A percentile compares a stretch with the other conserved stretches of the same genome.
phyloP scores from a whole-genome alignment of 2,888 invertebrate species.

The Plutella xylostella region DNA sequence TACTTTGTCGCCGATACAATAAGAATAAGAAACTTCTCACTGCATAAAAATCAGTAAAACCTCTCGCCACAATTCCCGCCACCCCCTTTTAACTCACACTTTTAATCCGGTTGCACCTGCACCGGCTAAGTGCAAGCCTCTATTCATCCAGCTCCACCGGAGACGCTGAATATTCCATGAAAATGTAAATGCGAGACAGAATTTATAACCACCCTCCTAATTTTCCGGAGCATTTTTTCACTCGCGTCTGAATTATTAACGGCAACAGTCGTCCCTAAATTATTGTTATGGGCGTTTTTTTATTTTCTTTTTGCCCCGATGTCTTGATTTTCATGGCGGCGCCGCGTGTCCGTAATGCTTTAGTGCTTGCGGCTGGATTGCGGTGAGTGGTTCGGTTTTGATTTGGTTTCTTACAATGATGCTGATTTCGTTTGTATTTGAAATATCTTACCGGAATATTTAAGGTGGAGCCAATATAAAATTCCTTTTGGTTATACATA shows the following conservation, averaged over 20 bases:
- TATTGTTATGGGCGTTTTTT: conserved; percentile 41
- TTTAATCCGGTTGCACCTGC: conserved; percentile 11
- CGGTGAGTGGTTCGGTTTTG: conserved; percentile 3
- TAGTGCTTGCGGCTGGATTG: conserved; percentile 2
- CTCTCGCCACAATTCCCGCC: not conserved
- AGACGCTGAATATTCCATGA: conserved; percentile 41
- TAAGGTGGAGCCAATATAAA: too few species aligned
- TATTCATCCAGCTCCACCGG: conserved; percentile 5
- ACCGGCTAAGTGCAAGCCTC: conserved; percentile 12
- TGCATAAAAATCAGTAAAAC: too few species aligned
- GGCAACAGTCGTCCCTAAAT: conserved; percentile 37
- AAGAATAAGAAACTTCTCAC: too few species aligned
- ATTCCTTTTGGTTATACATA: too few species aligned
- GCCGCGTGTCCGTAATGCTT: not conserved
- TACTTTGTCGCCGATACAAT: too few species aligned
- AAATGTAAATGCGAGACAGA: conserved; percentile 42
- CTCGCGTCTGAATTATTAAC: conserved; percentile 51
- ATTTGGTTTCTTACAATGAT: too few species aligned
- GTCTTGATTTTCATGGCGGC: conserved; percentile 9
- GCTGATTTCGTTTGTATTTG: too few species aligned
- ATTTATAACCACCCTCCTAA: conserved; percentile 19
- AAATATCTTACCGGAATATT: too few species aligned
- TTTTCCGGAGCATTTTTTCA: conserved; percentile 41
- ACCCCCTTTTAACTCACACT: conserved; percentile 5
- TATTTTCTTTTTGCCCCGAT: conserved; percentile 17